phyloP scores from a whole-genome alignment of 2,113 vertebrate genomes.

The Chionodraco myersi region DNA sequence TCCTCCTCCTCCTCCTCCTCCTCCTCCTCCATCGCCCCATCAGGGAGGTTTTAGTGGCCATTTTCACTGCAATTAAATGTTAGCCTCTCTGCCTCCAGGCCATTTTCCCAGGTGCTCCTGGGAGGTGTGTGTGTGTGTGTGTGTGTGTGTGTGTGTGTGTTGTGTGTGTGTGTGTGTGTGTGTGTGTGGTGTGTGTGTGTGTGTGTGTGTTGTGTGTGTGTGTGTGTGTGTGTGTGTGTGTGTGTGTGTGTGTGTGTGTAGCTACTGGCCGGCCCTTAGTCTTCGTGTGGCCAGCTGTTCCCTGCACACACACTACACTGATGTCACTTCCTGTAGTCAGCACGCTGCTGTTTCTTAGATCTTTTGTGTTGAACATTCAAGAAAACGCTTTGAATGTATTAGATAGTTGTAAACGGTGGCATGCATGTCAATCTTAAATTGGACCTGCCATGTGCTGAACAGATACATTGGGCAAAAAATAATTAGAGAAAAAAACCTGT shows the following conservation, averaged over 20 bases:
- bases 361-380: too few species aligned
- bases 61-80: slow-evolving; percentile 78
- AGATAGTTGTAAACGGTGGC: too few species aligned
- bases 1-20: slow-evolving; percentile 35
- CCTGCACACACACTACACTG: slow-evolving; percentile 50
- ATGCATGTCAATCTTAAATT: too few species aligned
- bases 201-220: too few species aligned
- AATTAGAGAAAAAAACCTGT: too few species aligned
- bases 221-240: too few species aligned
- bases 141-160: too few species aligned
- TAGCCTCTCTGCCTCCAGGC: slow-evolving; percentile 70
- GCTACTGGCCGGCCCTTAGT: slow-evolving; percentile 67
- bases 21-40: slow-evolving; percentile 46
- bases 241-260: slow-evolving; percentile 6
- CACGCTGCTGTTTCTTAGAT: slow-evolving; percentile 6
- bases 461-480: too few species aligned
- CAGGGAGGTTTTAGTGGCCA: slow-evolving; percentile 63
- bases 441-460: too few species aligned
- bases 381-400: too few species aligned
- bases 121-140: slow-evolving; percentile 52
- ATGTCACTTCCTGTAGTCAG: slow-evolving; percentile 59
- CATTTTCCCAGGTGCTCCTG: slow-evolving; percentile 70
- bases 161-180: too few species aligned
- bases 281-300: slow-evolving; percentile 73
- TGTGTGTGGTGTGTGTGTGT: too few species aligned